Base-by-base conservation (phyloP, 2,113 vertebrate genomes). In the Mionectes macconnelli region DNA sequence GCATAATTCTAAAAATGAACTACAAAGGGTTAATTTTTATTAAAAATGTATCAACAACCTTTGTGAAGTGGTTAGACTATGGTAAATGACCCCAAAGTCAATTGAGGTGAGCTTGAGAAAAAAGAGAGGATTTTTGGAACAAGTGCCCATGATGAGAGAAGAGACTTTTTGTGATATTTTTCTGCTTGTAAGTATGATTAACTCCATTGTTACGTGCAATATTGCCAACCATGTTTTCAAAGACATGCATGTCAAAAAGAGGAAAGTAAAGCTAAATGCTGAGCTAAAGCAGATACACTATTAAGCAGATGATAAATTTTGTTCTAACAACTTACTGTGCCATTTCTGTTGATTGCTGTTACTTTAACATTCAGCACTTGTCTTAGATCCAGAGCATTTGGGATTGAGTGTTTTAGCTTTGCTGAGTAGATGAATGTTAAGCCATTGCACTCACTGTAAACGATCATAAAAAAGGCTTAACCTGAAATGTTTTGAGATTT, bases 161-260 rank as follows among this genome's bases (percentile, higher is more conserved):
- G 98, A 99, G 98, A 98, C 99, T 99, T 98, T 98, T 98, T 98
- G 98, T 98, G 98, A 98, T 98, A 98, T 98, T 98, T 98, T 98
- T 98, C 98, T 98, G 98, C 99, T 99, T 98, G 99, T 99, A 99
- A 99, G 99, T 99, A 99, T 99, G 98, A 97, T 98, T 98, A 97
- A 98, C 98, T 98, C 98, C 98, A 98, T 98, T 98, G 97, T 98
- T 98, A 98, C 97, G 96, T 98, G 98, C 98, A 59, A 97, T 98
- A 97, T 98, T 98, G 97, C 97, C 98, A 98, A 98, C 98, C 98
- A 97, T 98, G 97, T 98, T 98, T 98, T 98, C 97, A 97, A 94
- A 98, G 98, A 98, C 98, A 91, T 98, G 98, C 98, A 98, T 98
- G 98, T 98, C 98, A 97, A 96, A 98, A 59, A 97, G 96, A 98